phyloP scores from a whole-genome alignment of 2,113 vertebrate species.

The Eonycteris spelaea region DNA sequence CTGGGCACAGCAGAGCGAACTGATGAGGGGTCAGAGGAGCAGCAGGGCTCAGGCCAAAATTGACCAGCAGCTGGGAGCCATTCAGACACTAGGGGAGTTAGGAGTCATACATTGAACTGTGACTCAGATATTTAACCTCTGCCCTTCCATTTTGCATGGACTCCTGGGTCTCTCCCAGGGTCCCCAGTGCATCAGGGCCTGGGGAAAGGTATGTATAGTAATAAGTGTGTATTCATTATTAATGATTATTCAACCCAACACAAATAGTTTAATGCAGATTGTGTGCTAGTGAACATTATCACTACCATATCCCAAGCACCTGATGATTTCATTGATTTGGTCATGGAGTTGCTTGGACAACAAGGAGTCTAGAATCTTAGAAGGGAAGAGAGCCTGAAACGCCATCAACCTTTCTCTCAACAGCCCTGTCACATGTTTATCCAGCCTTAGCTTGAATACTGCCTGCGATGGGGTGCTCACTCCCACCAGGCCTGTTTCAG shows the following conservation, averaged over 20 bases:
- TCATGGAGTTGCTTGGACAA: background rate
- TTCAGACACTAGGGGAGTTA: conserved; percentile 84
- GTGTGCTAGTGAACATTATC: background rate
- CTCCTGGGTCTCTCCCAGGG: background rate
- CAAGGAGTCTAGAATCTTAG: background rate
- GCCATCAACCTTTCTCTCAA: background rate
- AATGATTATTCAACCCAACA: background rate
- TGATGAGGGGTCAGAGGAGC: conserved; percentile 85
- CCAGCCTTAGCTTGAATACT: background rate
- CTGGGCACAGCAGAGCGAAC: conserved; percentile 89
- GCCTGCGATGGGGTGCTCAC: background rate
- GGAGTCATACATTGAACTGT: background rate
- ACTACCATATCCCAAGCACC: background rate
- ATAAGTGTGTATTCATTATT: background rate
- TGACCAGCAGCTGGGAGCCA: conserved; percentile 86
- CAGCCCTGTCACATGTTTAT: background rate
- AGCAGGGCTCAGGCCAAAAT: conserved; percentile 84
- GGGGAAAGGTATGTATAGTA: too few relatives aligned
- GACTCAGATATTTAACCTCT: background rate
- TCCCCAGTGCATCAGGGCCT: background rate
- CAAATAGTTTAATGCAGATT: background rate
- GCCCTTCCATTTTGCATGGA: background rate
- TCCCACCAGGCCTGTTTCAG: background rate
- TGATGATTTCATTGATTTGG: background rate
- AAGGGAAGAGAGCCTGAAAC: background rate